phyloP scores from a whole-genome alignment of 1,140 invertebrate species.

The Zeugodacus cucurbitae region DNA sequence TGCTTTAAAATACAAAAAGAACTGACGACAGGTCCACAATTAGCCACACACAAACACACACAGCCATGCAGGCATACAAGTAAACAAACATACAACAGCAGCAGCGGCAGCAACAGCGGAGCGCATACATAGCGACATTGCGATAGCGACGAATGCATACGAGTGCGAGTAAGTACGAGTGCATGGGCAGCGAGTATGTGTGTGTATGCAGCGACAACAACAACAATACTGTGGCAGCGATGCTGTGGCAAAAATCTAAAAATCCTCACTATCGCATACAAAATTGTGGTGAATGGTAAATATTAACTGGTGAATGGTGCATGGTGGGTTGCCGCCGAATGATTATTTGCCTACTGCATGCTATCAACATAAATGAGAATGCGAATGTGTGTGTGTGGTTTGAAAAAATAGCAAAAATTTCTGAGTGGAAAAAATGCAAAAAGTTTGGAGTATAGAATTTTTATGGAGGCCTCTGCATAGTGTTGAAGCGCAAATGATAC shows the following conservation, averaged over 20 bases:
- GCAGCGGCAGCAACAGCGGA: no score
- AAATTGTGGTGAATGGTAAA: conserved; percentile 29
- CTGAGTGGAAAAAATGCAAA: background rate
- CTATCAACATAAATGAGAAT: background rate
- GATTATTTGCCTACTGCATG: conserved; percentile 21
- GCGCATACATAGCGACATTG: no score
- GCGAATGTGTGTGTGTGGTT: background rate
- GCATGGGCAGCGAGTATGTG: background rate
- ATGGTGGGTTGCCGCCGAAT: conserved; percentile 3
- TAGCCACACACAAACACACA: conserved; percentile 49
- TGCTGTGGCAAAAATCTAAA: conserved; percentile 15
- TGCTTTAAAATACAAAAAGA: conserved; percentile 43
- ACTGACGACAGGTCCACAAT: conserved; percentile 65
- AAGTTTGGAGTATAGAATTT: background rate
- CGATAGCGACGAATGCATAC: background rate
- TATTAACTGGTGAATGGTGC: conserved; percentile 31
- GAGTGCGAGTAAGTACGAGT: background rate
- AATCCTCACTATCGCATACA: conserved; percentile 19
- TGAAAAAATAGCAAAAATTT: background rate
- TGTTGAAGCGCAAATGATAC: no score
- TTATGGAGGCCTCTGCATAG: background rate
- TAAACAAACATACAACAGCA: no score
- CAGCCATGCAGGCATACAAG: background rate
- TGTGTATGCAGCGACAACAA: background rate
- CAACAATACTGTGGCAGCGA: background rate